Evolutionary conservation across 2,888 invertebrate species (phyloP), one percentile per base, ranked within the genome.

Genomic region (Drosophila colorata): DNA sequence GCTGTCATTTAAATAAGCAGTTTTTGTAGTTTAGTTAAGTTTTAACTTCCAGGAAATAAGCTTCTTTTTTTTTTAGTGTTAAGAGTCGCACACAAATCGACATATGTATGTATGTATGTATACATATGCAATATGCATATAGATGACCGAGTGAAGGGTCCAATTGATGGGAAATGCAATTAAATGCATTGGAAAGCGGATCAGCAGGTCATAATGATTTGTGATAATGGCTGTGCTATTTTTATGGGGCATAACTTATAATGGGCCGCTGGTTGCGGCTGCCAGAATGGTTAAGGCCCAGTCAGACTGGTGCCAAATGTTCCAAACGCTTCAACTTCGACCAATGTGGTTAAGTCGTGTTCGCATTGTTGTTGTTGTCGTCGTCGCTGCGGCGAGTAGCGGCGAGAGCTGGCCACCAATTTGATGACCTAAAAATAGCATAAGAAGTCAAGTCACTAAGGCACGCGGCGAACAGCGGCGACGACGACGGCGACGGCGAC

Each of bases 341-440:
- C 43, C 38, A 37, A 43, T 56, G 47, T 57, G 47, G 49, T 38
- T 37, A 49, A 48, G 28, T 20, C 31, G 28, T 13, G 25, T 9
- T 56, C 35, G 43, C 18, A 43, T 41, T 53, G 41, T 51, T 60
- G 59, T 57, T 64, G 67, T 58, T 46, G 53, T 33, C 51, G 18
- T 37, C n/a, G n/a, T n/a, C n/a, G 55, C 28, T 20, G 68, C 52
- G 51, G 56, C 66, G 48, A 65, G 43, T 44, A 48, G 59, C 57
- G 57, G 58, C 60, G 75, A 56, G 60, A 71, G 55, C 41, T 80
- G 66, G 76, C 80, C 80, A 88, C 48, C 87, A 68, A 73, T 71
- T 81, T 77, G 74, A 86, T 85, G 85, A 85, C 90, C 85, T 88
- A 89, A 88, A 85, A 85, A 89, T 89, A 85, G 88, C 83, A 83